Base-by-base conservation (phyloP, 2,113 vertebrate species). In the Cinclus mexicanus region DNA sequence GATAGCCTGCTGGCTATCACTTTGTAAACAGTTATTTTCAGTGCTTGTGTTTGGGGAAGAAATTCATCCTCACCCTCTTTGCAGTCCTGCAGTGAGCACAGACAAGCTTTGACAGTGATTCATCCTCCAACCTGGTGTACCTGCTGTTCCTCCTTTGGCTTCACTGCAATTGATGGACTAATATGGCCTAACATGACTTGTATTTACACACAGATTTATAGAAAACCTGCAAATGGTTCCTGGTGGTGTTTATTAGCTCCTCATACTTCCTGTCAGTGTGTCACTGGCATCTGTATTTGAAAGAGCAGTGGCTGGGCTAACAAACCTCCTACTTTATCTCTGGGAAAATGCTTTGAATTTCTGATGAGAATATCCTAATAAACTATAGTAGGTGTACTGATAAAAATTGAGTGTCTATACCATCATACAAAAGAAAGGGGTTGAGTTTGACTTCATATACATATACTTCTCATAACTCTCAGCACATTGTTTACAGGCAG, bases 71-170 rank as follows among this genome's bases (percentile, higher is more conserved):
- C 21, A 35, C 33, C 22, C 28, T 42, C 60, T 68, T 10, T 53
- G n/a, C 17, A 55, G 47, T 33, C 63, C 68, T 81, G 41, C 81
- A 83, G 64, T 10, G 5, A 72, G 50, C 53, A 65, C 14, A 81
- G 55, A 65, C 2, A 21, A 72, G 50, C 14, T 87, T 33, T 52
- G 33, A 42, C 1, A 42, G 50, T 0, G 0, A 74, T 60, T 68
- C 3, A 29, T 29, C 17, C 47, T 72, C 85, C 53, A 41, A 6
- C 29, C 29, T 44, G 49, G n/a, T 7, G 6, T 6, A 56, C 17
- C 21, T 83, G 12, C 29, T 47, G 41, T 67, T 92, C 72, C 29
- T 75, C 29, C 64, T 37, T 18, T 26, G 50, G 31, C 46, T 52
- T 37, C 72, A 39, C 37, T 37, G 52, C 20, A 19, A 13, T 2